Evolutionary conservation across 2,888 invertebrate species (phyloP).

Genomic region (Lepeophtheirus nordmannii): DNA sequence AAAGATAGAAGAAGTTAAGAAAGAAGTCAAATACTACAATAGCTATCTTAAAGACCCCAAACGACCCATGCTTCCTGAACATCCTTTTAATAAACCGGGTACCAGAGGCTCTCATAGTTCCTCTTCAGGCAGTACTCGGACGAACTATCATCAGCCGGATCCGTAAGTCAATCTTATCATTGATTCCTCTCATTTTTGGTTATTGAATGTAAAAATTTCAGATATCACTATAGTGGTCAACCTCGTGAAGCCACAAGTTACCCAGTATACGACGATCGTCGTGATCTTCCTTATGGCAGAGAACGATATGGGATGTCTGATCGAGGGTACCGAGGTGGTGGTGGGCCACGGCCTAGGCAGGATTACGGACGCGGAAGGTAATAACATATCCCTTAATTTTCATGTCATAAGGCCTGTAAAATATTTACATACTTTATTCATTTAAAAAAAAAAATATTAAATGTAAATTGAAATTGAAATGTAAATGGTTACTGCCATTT

Average conservation of each 20-base stretch:
- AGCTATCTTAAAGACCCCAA: conserved; percentile 85
- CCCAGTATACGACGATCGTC: conserved; percentile 20
- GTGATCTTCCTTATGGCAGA: conserved; percentile 8
- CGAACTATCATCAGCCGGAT: conserved; percentile 4
- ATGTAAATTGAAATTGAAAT: no score
- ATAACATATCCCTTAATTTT: background rate
- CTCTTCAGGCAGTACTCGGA: conserved; percentile 35
- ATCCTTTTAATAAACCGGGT: conserved; percentile 45
- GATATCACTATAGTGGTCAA: conserved; percentile 20
- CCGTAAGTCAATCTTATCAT: background rate
- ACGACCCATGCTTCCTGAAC: conserved; percentile 80
- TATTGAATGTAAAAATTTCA: background rate
- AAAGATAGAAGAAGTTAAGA: conserved; percentile 89
- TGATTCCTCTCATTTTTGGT: background rate
- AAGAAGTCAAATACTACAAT: conserved; percentile 91
- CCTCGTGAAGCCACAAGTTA: conserved; percentile 25
- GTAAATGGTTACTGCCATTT: no score
- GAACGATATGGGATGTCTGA: conserved; percentile 7
- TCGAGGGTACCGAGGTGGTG: conserved; percentile 8
- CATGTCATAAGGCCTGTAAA: background rate
- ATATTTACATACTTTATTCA: background rate
- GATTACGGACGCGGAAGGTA: conserved; percentile 12
- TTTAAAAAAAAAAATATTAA: no score
- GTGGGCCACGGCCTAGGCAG: background rate
- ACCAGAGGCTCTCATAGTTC: conserved; percentile 33